phyloP scores from a whole-genome alignment of 1,140 invertebrate species.

The Diuraphis noxia region DNA sequence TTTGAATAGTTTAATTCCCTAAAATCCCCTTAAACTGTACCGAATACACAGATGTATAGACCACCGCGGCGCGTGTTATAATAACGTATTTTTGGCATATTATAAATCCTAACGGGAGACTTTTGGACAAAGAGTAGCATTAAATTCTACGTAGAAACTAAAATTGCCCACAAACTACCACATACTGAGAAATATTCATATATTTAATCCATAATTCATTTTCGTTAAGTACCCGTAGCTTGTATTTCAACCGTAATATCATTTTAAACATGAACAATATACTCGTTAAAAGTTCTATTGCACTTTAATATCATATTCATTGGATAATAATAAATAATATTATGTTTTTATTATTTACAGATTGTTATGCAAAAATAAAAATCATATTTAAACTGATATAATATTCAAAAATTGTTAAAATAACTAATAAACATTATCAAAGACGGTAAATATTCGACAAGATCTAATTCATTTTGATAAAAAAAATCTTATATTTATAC shows the following conservation, averaged over 20 bases:
- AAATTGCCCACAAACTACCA: background rate
- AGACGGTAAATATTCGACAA: background rate
- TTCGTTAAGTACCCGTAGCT: background rate
- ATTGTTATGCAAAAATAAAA: background rate
- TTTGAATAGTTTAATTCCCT: background rate
- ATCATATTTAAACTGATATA: background rate
- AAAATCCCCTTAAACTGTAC: background rate
- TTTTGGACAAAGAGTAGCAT: background rate
- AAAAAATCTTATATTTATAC: too few species aligned
- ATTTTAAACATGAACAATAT: conserved; percentile 13
- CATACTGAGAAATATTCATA: background rate
- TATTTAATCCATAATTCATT: conserved; percentile 1
- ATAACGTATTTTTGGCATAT: conserved; percentile 12
- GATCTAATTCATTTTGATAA: too few species aligned
- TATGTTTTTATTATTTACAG: background rate
- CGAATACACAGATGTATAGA: background rate
- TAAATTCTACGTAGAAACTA: background rate
- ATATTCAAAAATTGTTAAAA: background rate
- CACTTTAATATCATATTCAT: background rate
- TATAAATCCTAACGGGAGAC: background rate
- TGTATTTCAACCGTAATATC: background rate
- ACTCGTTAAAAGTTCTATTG: conserved; percentile 16
- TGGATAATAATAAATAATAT: too few species aligned
- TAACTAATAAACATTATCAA: background rate
- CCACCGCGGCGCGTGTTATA: background rate